phyloP scores from a whole-genome alignment of 2,888 invertebrate species.

The Gymnosoma rotundatum region DNA sequence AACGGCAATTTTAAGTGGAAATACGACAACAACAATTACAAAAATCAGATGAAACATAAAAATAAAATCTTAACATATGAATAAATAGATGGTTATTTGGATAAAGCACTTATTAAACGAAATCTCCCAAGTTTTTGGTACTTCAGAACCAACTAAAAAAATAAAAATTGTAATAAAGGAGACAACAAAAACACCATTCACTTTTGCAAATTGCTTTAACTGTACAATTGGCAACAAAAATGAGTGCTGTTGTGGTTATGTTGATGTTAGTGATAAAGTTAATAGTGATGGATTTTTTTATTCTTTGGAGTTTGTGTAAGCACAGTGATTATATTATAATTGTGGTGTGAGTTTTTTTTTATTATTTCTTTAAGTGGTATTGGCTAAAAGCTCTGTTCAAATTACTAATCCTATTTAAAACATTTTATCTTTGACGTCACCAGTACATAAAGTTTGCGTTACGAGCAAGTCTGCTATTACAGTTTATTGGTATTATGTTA shows the following conservation, averaged over 20 bases:
- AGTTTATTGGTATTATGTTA: too few species aligned
- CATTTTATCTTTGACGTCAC: too few species aligned
- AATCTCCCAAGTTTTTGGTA: slow-evolving; percentile 30
- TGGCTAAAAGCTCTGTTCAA: too few species aligned
- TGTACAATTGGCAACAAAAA: slow-evolving; percentile 39
- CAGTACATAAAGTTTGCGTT: too few species aligned
- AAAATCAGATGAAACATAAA: slow-evolving; percentile 11
- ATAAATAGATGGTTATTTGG: slow-evolving; percentile 1
- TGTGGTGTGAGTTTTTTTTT: too few species aligned
- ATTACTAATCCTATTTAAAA: too few species aligned
- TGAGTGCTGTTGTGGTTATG: slow-evolving; percentile 56
- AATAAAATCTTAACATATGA: slow-evolving; percentile 29
- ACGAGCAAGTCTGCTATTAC: too few species aligned
- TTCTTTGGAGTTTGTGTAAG: slow-evolving; percentile 4
- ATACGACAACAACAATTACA: slow-evolving; percentile 20
- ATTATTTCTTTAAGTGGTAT: too few species aligned
- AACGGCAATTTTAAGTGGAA: slow-evolving; percentile 61
- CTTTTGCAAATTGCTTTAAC: slow-evolving; percentile 52
- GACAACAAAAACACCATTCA: slow-evolving; percentile 18
- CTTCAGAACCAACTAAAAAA: slow-evolving; percentile 28
- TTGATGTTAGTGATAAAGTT: slow-evolving; percentile 63
- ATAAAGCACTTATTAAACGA: slow-evolving; percentile 42
- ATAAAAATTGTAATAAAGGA: slow-evolving; percentile 30
- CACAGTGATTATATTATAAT: background rate
- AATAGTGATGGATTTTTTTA: slow-evolving; percentile 41